phyloP scores from a whole-genome alignment of 1,140 invertebrate species.

The Pararge aegeria region DNA sequence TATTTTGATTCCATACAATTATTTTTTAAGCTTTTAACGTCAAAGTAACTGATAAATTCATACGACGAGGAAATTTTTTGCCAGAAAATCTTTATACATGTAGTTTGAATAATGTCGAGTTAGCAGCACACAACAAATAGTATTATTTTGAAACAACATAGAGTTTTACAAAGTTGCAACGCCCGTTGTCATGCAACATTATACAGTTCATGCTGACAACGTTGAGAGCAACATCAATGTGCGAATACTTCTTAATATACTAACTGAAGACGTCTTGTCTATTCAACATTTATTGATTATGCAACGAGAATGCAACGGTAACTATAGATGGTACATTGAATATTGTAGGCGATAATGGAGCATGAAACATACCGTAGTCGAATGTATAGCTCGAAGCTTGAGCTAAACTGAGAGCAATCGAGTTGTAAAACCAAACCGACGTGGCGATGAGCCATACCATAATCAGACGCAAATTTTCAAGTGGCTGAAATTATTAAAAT shows the following conservation, averaged over 20 bases:
- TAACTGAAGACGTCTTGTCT: background rate
- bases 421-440: conserved; percentile 65
- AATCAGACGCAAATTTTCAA: conserved; percentile 60
- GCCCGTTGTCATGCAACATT: conserved; percentile 64
- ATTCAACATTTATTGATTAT: background rate
- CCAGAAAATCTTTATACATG: no score
- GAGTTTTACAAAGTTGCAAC: conserved; percentile 24
- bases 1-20: background rate
- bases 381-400: conserved; percentile 63
- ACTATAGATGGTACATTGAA: background rate
- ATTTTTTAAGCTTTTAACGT: background rate
- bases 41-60: background rate
- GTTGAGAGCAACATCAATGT: conserved; percentile 51
- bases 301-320: conserved; percentile 2
- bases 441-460: conserved; percentile 63
- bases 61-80: no score
- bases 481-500: conserved; percentile 49
- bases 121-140: background rate
- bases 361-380: conserved; percentile 58
- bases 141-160: background rate
- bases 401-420: conserved; percentile 50
- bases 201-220: conserved; percentile 67
- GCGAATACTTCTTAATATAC: conserved; percentile 10
- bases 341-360: background rate
- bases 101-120: background rate